phyloP scores from a whole-genome alignment of 2,888 invertebrate genomes.

The Quadriops clusia region DNA sequence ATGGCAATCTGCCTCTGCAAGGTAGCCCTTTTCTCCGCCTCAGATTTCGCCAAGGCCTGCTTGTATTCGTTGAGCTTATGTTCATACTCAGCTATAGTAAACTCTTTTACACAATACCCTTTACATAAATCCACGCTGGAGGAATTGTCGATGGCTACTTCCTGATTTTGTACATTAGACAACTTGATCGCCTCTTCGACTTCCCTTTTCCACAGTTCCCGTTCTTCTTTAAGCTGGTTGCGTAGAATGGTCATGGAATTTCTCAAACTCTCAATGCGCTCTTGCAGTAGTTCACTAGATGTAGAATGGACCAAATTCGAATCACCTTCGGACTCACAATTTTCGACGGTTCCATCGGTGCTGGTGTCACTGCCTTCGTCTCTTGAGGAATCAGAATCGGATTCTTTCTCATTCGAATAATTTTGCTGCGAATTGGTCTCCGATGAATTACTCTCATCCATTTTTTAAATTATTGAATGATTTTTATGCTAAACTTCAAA shows the following conservation, averaged over 20 bases:
- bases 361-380: neutral
- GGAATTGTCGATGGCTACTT: conserved; percentile 7
- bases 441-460: neutral
- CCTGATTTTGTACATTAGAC: neutral
- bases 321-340: conserved; percentile 3
- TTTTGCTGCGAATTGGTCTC: conserved; percentile 2
- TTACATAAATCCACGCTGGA: no score
- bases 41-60: no score
- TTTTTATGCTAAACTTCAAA: no score
- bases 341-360: conserved; percentile 2
- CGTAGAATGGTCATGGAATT: conserved; percentile 25
- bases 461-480: no score
- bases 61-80: no score
- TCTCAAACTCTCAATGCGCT: conserved; percentile 25
- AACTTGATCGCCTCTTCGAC: conserved; percentile 21
- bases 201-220: conserved; percentile 30
- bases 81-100: no score
- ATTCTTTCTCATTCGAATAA: conserved; percentile 3
- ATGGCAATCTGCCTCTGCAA: conserved; percentile 30
- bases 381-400: neutral
- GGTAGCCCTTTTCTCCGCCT: conserved; percentile 26
- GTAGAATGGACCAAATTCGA: no score
- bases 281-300: conserved; percentile 22
- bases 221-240: conserved; percentile 26
- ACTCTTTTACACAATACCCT: no score